Conservation (phyloP, 2,888 invertebrate species). For the Trichacis sp. region DNA sequence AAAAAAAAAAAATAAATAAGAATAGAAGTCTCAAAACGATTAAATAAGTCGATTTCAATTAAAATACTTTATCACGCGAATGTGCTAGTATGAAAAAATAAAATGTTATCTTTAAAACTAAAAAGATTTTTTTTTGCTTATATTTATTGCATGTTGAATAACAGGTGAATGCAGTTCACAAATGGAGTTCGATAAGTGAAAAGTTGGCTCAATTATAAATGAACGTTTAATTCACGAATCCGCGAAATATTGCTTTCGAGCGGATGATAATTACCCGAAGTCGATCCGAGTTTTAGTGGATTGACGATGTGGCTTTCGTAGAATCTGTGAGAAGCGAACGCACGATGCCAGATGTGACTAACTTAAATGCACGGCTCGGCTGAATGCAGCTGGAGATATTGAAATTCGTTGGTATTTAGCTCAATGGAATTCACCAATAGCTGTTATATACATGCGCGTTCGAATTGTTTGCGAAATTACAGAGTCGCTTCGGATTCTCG, state of each 20-base stretch:
- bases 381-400: conserved; percentile 41
- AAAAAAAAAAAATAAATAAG: too few species aligned
- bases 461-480: conserved; percentile 38
- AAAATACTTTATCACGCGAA: too few species aligned
- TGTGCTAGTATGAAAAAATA: too few species aligned
- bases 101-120: too few species aligned
- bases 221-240: conserved; percentile 38
- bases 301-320: conserved; percentile 33
- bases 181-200: too few species aligned
- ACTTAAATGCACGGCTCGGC: conserved; percentile 34
- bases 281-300: conserved; percentile 36
- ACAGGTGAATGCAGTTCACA: too few species aligned
- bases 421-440: conserved; percentile 29
- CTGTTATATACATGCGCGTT: conserved; percentile 21
- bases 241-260: conserved; percentile 28
- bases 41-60: too few species aligned
- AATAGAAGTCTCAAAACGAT: too few species aligned
- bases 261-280: conserved; percentile 38
- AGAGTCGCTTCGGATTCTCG: conserved; percentile 23
- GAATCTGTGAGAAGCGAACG: conserved; percentile 22
- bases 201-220: too few species aligned
- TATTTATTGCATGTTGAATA: too few species aligned
- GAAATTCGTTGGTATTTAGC: conserved; percentile 43
- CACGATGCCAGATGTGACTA: conserved; percentile 41
- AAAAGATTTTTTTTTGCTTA: too few species aligned